These are phyloP conservation scores for Parauchenoglanis ngamensis DNA, from an alignment of 2,797 vertebrate genomes.

Conservation along the genomic window DNA sequence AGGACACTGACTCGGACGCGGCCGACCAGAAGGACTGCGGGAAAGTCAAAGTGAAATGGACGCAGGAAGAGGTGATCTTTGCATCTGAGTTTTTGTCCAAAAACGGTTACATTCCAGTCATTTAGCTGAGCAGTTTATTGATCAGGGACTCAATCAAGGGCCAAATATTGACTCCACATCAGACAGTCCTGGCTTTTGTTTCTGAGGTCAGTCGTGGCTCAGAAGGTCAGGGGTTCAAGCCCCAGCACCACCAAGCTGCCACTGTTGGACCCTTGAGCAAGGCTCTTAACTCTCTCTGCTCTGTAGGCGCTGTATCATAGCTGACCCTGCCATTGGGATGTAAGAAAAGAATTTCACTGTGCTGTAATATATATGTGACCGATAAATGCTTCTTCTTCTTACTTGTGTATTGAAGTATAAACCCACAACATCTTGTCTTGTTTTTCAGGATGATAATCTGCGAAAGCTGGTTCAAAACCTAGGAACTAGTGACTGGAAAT, in stretches of 20 bases:
- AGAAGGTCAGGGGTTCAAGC: too few relatives aligned
- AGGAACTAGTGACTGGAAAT: constrained; percentile 90
- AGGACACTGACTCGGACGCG: constrained; percentile 89
- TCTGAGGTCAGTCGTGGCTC: too few relatives aligned
- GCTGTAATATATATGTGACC: too few relatives aligned
- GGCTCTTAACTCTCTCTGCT: too few relatives aligned
- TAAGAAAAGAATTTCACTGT: too few relatives aligned
- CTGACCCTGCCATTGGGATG: too few relatives aligned
- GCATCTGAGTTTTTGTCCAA: not conserved
- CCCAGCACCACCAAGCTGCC: too few relatives aligned
- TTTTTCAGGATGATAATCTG: constrained; percentile 86
- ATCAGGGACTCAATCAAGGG: not conserved
- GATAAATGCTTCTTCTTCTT: too few relatives aligned
- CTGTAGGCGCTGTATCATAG: too few relatives aligned
- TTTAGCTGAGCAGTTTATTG: not conserved
- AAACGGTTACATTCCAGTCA: not conserved
- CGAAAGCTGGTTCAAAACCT: constrained; percentile 85
- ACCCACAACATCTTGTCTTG: not conserved
- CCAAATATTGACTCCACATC: not conserved
- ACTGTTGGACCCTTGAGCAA: too few relatives aligned
- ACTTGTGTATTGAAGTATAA: not conserved
- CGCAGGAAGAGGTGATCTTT: constrained; percentile 84
- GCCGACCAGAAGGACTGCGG: constrained; percentile 84
- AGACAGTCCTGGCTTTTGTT: not conserved
- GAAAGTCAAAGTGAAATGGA: constrained; percentile 93